These are phyloP conservation scores for Scaptomyza montana DNA, from an alignment of 1,140 invertebrate genomes.

Conservation along the genomic window DNA sequence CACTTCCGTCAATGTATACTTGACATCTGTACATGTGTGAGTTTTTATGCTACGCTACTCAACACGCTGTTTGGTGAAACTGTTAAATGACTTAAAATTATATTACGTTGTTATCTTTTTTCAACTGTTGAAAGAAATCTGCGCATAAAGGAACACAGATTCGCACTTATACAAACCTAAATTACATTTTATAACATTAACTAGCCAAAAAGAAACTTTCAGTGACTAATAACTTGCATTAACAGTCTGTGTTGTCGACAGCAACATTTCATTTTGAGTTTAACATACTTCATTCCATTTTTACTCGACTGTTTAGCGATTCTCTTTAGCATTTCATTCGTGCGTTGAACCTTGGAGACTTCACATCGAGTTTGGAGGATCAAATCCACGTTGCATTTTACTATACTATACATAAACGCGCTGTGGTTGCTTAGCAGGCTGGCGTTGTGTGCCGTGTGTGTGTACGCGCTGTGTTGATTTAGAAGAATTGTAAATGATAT, in stretches of 20 bases:
- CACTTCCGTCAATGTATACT: slow-evolving; percentile 37
- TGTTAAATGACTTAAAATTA: slow-evolving; percentile 3
- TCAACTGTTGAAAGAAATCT: too few species aligned
- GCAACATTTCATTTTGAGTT: slow-evolving; percentile 45
- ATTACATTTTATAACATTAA: neutral
- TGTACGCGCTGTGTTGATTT: slow-evolving; percentile 47
- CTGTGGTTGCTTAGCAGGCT: slow-evolving; percentile 56
- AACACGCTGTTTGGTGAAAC: neutral
- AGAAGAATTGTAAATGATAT: slow-evolving; percentile 42
- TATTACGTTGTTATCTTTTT: neutral
- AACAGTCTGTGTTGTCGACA: slow-evolving; percentile 14
- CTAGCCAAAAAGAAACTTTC: neutral
- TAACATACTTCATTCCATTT: slow-evolving; percentile 40
- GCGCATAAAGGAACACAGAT: too few species aligned
- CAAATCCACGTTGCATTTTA: slow-evolving; percentile 79
- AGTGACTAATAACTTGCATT: slow-evolving; percentile 15
- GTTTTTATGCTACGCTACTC: slow-evolving; percentile 7
- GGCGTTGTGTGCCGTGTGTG: slow-evolving; percentile 56
- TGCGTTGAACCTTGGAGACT: slow-evolving; percentile 66
- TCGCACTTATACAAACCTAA: neutral
- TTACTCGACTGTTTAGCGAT: slow-evolving; percentile 38
- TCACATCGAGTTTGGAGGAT: slow-evolving; percentile 83
- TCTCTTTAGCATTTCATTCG: slow-evolving; percentile 45
- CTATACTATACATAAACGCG: slow-evolving; percentile 55
- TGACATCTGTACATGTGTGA: slow-evolving; percentile 2